Conservation (phyloP, 1,140 invertebrate species). For the Drosophila tani region DNA sequence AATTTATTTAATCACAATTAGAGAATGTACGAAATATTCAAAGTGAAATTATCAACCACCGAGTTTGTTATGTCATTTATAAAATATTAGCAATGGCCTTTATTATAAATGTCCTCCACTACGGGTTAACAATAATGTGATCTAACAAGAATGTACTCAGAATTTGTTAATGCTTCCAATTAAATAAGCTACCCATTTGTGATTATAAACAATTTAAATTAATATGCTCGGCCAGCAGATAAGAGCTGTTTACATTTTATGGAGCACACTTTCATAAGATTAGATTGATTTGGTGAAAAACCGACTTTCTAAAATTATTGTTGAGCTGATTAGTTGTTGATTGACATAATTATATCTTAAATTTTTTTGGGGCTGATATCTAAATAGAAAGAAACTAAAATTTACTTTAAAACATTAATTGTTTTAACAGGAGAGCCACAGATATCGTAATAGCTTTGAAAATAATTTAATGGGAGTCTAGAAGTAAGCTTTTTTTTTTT, state of each 20-base stretch:
- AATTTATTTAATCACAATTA: slow-evolving; percentile 2
- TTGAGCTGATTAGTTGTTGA: slow-evolving; percentile 7
- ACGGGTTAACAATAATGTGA: neutral
- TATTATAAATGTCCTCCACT: neutral
- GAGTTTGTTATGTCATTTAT: neutral
- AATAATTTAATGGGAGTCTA: too few species aligned
- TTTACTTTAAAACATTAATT: too few species aligned
- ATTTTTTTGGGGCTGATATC: neutral
- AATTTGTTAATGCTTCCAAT: neutral
- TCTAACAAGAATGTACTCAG: neutral
- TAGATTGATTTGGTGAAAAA: slow-evolving; percentile 15
- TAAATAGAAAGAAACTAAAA: too few species aligned
- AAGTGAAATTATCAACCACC: neutral
- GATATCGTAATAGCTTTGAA: too few species aligned
- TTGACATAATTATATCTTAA: neutral
- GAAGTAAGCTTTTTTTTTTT: too few species aligned
- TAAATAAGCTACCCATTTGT: neutral
- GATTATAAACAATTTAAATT: neutral
- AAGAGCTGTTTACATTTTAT: slow-evolving; percentile 11
- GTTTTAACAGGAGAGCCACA: too few species aligned
- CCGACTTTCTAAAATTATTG: neutral
- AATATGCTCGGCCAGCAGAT: neutral
- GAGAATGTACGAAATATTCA: neutral
- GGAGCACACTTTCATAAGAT: neutral
- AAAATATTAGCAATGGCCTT: neutral